Conservation (phyloP, 2,888 invertebrate genomes). For the Drosophila seclusa region DNA sequence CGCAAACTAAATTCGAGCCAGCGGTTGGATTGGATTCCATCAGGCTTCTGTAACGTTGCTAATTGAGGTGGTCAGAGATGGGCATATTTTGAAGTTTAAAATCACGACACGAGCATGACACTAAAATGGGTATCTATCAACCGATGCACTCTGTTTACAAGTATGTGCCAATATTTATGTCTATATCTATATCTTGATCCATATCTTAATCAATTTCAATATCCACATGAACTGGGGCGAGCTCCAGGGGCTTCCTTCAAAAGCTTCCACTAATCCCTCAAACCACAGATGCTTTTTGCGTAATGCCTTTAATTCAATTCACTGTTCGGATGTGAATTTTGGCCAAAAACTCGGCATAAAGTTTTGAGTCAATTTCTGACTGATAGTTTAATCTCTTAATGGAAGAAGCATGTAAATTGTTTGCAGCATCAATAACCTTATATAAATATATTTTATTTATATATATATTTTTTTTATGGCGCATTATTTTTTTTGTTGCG, state of each 20-base stretch:
- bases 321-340: conserved; percentile 27
- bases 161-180: not conserved
- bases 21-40: conserved; percentile 2
- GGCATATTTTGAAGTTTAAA: not conserved
- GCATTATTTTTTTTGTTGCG: conserved; percentile 26
- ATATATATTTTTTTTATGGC: conserved; percentile 51
- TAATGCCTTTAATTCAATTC: conserved; percentile 42
- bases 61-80: conserved; percentile 27
- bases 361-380: conserved; percentile 39
- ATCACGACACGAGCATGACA: not conserved
- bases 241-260: not conserved
- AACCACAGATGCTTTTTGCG: conserved; percentile 1
- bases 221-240: not conserved
- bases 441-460: conserved; percentile 32
- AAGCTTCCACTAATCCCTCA: conserved; percentile 5
- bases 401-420: conserved; percentile 56
- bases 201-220: not conserved
- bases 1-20: conserved; percentile 35
- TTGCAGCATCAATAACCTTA: conserved; percentile 19
- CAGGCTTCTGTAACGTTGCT: conserved; percentile 30
- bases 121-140: not conserved
- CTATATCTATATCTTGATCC: not conserved
- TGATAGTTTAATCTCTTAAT: conserved; percentile 75
- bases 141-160: not conserved
- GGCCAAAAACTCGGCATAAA: conserved; percentile 5